A percentile compares a stretch with the other conserved stretches of the same genome.
These are phyloP conservation scores for Otus scops DNA, from an alignment of 2,797 vertebrate species.

Conservation along the genomic window DNA sequence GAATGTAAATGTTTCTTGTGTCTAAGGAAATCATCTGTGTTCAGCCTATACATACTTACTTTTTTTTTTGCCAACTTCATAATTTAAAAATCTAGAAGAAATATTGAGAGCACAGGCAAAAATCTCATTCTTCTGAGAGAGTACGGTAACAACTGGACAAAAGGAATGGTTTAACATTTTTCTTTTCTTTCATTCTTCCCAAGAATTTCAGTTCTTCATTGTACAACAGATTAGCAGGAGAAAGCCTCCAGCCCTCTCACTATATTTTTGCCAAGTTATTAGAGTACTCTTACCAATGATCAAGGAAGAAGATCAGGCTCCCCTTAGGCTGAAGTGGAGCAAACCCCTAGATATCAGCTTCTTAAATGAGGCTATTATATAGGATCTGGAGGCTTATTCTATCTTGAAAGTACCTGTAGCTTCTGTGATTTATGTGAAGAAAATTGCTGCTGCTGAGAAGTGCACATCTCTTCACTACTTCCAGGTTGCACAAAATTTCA, in stretches of 20 bases:
- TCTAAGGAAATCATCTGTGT: neutral
- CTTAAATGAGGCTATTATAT: neutral
- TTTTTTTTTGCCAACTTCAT: neutral
- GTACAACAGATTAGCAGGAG: neutral
- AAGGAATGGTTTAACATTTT: neutral
- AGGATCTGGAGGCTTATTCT: neutral
- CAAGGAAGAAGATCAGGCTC: neutral
- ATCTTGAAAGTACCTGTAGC: neutral
- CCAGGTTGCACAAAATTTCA: neutral
- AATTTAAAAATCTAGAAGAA: neutral
- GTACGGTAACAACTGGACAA: neutral
- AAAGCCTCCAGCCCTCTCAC: neutral
- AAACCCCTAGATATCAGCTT: neutral
- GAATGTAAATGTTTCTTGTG: neutral
- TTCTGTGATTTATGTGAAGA: neutral
- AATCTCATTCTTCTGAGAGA: neutral
- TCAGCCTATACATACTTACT: neutral
- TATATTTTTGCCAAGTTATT: neutral
- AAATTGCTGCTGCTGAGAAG: neutral
- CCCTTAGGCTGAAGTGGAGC: neutral
- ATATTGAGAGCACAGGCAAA: neutral
- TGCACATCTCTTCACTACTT: neutral
- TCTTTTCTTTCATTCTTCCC: neutral
- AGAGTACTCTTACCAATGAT: neutral
- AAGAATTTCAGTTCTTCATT: neutral